These are phyloP conservation scores for Drosophila meridionalis DNA, from an alignment of 2,888 invertebrate genomes.

Conservation along the genomic window DNA sequence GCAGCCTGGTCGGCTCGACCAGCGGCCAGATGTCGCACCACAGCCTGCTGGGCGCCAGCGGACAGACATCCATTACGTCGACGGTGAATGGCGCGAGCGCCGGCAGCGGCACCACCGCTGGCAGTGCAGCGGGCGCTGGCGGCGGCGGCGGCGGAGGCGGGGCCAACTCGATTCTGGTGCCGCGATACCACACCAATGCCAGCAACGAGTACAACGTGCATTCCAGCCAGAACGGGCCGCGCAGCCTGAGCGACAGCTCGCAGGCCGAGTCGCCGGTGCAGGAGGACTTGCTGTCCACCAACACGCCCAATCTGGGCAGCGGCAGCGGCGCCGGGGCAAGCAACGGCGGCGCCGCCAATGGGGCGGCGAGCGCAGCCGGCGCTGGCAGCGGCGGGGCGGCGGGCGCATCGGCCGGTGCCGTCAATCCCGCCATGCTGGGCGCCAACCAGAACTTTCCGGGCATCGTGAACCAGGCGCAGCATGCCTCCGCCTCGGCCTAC, in stretches of 20 bases:
- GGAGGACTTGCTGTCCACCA: constrained; percentile 90
- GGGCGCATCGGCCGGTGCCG: constrained; percentile 52
- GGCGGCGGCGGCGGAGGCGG: constrained; percentile 60
- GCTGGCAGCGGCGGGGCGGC: constrained; percentile 59
- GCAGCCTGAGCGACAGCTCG: constrained; percentile 93
- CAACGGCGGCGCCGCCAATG: constrained; percentile 72
- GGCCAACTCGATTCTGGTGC: constrained; percentile 87
- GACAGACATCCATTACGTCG: constrained; percentile 85
- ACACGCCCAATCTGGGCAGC: constrained; percentile 87
- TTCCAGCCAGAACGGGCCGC: constrained; percentile 88
- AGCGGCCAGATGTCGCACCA: constrained; percentile 85
- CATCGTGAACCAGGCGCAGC: constrained; percentile 86
- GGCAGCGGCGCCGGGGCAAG: constrained; percentile 85
- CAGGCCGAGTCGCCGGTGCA: constrained; percentile 93
- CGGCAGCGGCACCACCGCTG: constrained; percentile 57
- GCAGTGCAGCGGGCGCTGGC: constrained; percentile 51
- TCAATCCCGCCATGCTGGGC: constrained; percentile 75
- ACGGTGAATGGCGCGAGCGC: constrained; percentile 81
- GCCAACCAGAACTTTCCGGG: constrained; percentile 86
- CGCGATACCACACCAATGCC: constrained; percentile 87
- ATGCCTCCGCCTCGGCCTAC: constrained; percentile 80
- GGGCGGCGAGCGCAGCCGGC: constrained; percentile 76
- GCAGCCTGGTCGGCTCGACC: constrained; percentile 87
- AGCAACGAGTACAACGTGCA: constrained; percentile 88
- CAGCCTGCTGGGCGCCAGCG: constrained; percentile 84